Evolutionary conservation across 2,797 vertebrate species (phyloP).

Genomic region (Poeciliopsis turneri): DNA sequence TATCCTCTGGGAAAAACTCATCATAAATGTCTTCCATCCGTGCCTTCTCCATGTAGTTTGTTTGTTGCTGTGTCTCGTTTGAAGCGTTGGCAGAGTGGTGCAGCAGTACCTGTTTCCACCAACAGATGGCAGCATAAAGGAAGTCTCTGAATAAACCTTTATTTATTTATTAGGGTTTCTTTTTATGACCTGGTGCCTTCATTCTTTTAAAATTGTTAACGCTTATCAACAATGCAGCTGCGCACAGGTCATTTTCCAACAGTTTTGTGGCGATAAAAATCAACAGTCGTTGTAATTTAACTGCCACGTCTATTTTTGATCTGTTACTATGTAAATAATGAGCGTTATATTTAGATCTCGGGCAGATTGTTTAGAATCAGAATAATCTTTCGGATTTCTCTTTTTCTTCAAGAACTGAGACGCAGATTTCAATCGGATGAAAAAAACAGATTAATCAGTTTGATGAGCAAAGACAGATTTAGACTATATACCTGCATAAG

Average conservation of each 20-base stretch:
- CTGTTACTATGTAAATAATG: constrained; percentile 18
- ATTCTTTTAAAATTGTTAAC: constrained; percentile 22
- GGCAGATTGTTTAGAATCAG: constrained; percentile 26
- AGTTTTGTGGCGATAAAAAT: not conserved
- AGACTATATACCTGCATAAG: constrained; percentile 15
- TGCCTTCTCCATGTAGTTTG: constrained; percentile 9
- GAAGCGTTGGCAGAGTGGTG: constrained; percentile 14
- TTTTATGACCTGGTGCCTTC: constrained; percentile 70
- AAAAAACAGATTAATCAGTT: constrained; percentile 34
- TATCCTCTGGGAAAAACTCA: not conserved
- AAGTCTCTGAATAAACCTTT: constrained; percentile 37
- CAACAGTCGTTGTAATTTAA: not conserved
- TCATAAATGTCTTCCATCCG: constrained; percentile 9
- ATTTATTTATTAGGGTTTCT: constrained; percentile 56
- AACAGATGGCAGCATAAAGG: constrained; percentile 73
- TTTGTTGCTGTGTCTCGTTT: constrained; percentile 38
- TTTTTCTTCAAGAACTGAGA: constrained; percentile 29
- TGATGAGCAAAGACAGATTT: constrained; percentile 40
- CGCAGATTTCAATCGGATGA: constrained; percentile 46
- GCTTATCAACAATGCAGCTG: not conserved
- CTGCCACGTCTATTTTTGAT: constrained; percentile 10
- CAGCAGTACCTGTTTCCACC: constrained; percentile 52
- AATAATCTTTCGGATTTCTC: constrained; percentile 30
- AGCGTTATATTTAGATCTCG: constrained; percentile 29
- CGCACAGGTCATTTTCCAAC: not conserved